Evolutionary conservation across 2,113 vertebrate species (phyloP), one percentile per base, ranked within the genome.

Genomic region (Toxotes jaculatrix): DNA sequence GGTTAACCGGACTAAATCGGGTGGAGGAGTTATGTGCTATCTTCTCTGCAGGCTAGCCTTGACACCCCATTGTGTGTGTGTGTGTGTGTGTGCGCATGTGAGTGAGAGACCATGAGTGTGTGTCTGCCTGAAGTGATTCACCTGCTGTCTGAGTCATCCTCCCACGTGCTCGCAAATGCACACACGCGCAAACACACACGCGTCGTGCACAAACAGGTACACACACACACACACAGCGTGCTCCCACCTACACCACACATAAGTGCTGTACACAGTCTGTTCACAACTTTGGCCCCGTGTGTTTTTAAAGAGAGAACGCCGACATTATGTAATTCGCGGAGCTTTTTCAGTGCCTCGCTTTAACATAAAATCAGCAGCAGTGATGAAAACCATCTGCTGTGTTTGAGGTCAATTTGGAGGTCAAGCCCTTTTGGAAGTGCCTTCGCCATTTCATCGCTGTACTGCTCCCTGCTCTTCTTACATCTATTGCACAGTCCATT

Each of bases 91-190:
- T 82, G 74, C 56, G 73, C 66, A 55, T 47, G 47, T 6, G 64
- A 14, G 12, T 43, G 61, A 3, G 36, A 12, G 61, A 13, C 4
- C 40, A 8, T 49, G 43, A 21, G n/a, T 32, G 40, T 45, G 71
- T 49, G 78, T 74, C 27, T 23, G 86, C 87, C 32, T 82, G 79
- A 19, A 77, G 86, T 90, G 89, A 91, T 91, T 91, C 90, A 90
- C 87, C 86, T 87, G 75, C 82, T 74, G 79, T 69, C 64, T 87
- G 80, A 92, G 34, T 88, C 91, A 90, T 77, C 74, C 72, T 49
- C 87, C 74, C 79, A 78, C 82, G 45, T 32, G 38, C 79, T 36
- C 10, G 3, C 34, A 53, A 9, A 21, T 13, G 8, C 32, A 62
- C 53, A 74, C 53, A 34, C 32, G 31, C 61, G 34, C 74, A 4